phyloP scores from a whole-genome alignment of 2,113 vertebrate species.

The Corydoras sp. region DNA sequence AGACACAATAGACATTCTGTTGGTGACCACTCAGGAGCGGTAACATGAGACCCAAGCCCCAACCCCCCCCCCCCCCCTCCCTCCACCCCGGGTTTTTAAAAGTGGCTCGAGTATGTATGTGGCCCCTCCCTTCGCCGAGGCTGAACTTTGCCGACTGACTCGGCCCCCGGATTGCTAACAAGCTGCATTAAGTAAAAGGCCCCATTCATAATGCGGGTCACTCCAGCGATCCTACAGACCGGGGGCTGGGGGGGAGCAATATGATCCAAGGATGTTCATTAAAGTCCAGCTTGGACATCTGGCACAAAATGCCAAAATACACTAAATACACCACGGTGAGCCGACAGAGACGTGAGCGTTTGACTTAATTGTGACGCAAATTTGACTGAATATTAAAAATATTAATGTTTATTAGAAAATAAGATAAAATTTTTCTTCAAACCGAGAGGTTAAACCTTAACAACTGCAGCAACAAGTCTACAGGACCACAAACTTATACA shows the following conservation, averaged over 20 bases:
- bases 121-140: slow-evolving; percentile 26
- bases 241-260: slow-evolving; percentile 15
- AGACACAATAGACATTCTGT: slow-evolving; percentile 63
- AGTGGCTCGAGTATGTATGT: slow-evolving; percentile 53
- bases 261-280: slow-evolving; percentile 36
- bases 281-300: neutral
- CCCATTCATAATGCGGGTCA: slow-evolving; percentile 20
- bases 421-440: no score
- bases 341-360: neutral
- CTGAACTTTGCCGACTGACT: slow-evolving; percentile 50
- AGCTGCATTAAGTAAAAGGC: slow-evolving; percentile 39
- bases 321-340: neutral
- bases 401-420: no score
- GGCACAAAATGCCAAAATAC: neutral
- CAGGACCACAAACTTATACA: no score
- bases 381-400: neutral
- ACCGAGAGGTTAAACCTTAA: no score
- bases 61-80: slow-evolving; percentile 21
- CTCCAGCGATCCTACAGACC: neutral
- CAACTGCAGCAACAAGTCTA: no score
- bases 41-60: slow-evolving; percentile 46
- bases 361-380: neutral
- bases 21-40: slow-evolving; percentile 45
- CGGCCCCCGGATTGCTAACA: slow-evolving; percentile 42
- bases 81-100: slow-evolving; percentile 16